These are phyloP conservation scores for Dicerorhinus sumatrensis DNA, from an alignment of 2,113 vertebrate genomes.

Conservation along the genomic window DNA sequence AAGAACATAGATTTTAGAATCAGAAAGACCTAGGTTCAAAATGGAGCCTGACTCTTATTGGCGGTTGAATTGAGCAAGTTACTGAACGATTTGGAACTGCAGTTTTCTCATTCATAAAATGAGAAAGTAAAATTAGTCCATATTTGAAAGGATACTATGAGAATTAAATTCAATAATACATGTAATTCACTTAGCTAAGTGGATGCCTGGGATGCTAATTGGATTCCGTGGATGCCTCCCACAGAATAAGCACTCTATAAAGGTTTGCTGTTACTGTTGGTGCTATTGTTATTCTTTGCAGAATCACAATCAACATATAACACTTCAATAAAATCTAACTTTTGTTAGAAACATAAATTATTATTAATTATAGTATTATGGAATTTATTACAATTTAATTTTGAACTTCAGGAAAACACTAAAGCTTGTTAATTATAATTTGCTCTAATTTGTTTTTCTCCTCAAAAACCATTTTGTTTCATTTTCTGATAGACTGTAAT, in stretches of 20 bases:
- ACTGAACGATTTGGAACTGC: background rate
- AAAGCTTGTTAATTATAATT: background rate
- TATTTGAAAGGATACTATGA: background rate
- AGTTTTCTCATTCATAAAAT: background rate
- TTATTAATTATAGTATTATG: background rate
- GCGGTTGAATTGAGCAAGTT: background rate
- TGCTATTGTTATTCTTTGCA: background rate
- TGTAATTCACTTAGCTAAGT: background rate
- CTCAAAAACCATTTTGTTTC: background rate
- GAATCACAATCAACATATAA: background rate
- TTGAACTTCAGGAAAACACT: conserved; percentile 27
- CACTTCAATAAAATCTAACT: conserved; percentile 18
- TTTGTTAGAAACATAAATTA: background rate
- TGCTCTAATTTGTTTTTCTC: background rate
- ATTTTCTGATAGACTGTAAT: background rate
- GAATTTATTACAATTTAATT: conserved; percentile 22
- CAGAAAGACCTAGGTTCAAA: conserved; percentile 25
- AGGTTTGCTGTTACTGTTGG: background rate
- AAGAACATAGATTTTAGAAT: background rate
- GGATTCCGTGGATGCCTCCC: background rate
- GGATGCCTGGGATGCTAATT: too few relatives aligned
- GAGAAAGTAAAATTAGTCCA: background rate
- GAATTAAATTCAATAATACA: background rate
- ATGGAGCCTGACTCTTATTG: background rate
- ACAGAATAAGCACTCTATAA: background rate